Percentiles rank a stretch among this genome's conserved stretches.
Evolutionary conservation across 2,797 vertebrate species (phyloP).

Genomic region (Botia kubotai): DNA sequence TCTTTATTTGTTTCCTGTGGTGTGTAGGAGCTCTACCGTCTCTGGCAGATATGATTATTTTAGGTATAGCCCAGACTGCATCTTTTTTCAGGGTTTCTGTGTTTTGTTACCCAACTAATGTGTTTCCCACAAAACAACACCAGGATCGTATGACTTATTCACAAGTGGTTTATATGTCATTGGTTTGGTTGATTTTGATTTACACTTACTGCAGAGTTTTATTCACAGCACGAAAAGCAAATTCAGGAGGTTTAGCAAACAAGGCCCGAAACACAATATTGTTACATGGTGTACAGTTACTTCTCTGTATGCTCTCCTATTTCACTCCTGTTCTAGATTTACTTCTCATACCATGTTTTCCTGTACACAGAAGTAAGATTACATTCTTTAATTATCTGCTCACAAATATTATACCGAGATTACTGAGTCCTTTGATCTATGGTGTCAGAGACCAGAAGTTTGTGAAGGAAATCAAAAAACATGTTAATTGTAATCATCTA

Average conservation of each 20-base stretch:
- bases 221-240: constrained; percentile 48
- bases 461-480: constrained; percentile 50
- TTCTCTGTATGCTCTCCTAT: constrained; percentile 68
- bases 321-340: constrained; percentile 44
- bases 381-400: constrained; percentile 60
- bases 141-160: constrained; percentile 58
- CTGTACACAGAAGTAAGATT: constrained; percentile 50
- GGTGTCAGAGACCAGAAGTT: constrained; percentile 68
- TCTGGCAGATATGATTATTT: constrained; percentile 62
- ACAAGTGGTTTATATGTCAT: constrained; percentile 55
- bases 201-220: constrained; percentile 71
- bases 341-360: constrained; percentile 32
- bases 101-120: constrained; percentile 30
- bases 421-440: constrained; percentile 71
- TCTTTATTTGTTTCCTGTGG: constrained; percentile 68
- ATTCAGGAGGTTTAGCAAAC: constrained; percentile 54
- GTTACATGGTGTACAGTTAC: constrained; percentile 70
- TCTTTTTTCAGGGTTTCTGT: constrained; percentile 60
- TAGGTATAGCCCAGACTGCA: constrained; percentile 52
- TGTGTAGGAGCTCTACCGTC: constrained; percentile 56
- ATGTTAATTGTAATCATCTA: constrained; percentile 42
- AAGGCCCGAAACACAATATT: constrained; percentile 72
- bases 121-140: constrained; percentile 58
- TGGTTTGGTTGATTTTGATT: constrained; percentile 71
- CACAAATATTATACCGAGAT: constrained; percentile 61